phyloP scores from a whole-genome alignment of 2,888 invertebrate species.

The Cheilosia grossa region DNA sequence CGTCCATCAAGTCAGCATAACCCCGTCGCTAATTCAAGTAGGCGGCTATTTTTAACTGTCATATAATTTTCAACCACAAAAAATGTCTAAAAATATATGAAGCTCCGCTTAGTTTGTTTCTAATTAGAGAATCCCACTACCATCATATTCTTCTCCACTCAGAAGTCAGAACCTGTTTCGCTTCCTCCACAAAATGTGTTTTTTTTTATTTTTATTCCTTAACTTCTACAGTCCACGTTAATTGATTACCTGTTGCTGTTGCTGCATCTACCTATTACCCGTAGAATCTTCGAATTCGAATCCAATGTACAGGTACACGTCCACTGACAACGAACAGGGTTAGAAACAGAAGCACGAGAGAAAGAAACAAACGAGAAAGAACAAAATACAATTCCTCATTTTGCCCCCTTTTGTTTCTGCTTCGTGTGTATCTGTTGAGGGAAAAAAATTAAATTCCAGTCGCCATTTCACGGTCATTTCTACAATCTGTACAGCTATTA shows the following conservation, averaged over 20 bases:
- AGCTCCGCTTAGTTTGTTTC: slow-evolving; percentile 7
- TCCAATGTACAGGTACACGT: slow-evolving; percentile 20
- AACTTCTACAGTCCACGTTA: slow-evolving; percentile 30
- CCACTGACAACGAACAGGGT: slow-evolving; percentile 34
- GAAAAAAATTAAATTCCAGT: slow-evolving; percentile 53
- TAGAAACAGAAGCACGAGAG: slow-evolving; percentile 18
- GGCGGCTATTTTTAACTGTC: not conserved
- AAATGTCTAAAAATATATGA: not conserved
- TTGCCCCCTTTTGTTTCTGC: slow-evolving; percentile 19
- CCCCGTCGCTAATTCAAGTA: not conserved
- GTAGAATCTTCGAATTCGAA: slow-evolving; percentile 34
- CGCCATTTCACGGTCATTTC: slow-evolving; percentile 73
- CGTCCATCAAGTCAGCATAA: too few species aligned
- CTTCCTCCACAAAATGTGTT: slow-evolving; percentile 37
- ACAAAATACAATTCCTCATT: slow-evolving; percentile 30
- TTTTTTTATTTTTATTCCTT: too few species aligned
- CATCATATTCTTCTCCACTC: slow-evolving; percentile 28
- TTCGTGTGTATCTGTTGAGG: slow-evolving; percentile 19
- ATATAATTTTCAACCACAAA: not conserved
- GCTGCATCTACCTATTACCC: slow-evolving; percentile 56
- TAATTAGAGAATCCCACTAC: slow-evolving; percentile 52
- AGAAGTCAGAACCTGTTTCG: slow-evolving; percentile 59
- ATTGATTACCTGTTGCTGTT: slow-evolving; percentile 74
- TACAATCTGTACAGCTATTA: slow-evolving; percentile 73
- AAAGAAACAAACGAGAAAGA: slow-evolving; percentile 1